These are phyloP conservation scores for Gila robusta DNA, from an alignment of 2,797 vertebrate species.

Conservation along the genomic window DNA sequence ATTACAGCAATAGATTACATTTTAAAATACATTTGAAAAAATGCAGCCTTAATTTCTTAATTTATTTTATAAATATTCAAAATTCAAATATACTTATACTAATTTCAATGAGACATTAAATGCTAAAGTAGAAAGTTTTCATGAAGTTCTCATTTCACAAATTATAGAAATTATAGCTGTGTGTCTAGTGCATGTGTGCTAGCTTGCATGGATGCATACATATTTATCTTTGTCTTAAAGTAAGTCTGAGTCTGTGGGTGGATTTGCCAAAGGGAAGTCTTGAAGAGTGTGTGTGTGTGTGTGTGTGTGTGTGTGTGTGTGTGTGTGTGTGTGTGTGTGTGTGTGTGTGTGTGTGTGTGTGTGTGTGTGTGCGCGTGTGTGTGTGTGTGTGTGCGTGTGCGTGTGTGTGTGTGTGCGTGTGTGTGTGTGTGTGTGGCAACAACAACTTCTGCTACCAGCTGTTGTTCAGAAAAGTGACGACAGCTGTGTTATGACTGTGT, in stretches of 20 bases:
- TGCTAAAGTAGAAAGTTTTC: not conserved
- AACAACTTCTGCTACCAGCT: slow-evolving; percentile 70
- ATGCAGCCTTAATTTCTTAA: not conserved
- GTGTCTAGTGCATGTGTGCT: slow-evolving; percentile 8
- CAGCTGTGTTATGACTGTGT: slow-evolving; percentile 74
- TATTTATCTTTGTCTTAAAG: slow-evolving; percentile 13
- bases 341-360: slow-evolving; percentile 10
- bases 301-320: slow-evolving; percentile 3
- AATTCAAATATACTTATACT: not conserved
- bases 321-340: slow-evolving; percentile 22
- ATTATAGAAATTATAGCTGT: not conserved
- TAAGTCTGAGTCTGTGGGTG: not conserved
- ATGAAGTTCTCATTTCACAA: not conserved
- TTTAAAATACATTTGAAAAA: not conserved
- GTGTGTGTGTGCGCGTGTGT: not conserved
- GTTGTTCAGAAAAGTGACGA: slow-evolving; percentile 73
- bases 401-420: slow-evolving; percentile 9
- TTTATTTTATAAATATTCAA: not conserved
- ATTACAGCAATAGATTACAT: not conserved
- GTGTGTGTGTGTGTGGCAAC: slow-evolving; percentile 40
- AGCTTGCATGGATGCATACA: not conserved
- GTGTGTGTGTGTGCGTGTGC: slow-evolving; percentile 20
- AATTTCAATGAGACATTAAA: not conserved
- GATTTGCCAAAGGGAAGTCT: slow-evolving; percentile 9
- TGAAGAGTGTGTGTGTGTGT: not conserved